Evolutionary conservation across 2,113 vertebrate genomes (phyloP).

Genomic region (Galbula dea): DNA sequence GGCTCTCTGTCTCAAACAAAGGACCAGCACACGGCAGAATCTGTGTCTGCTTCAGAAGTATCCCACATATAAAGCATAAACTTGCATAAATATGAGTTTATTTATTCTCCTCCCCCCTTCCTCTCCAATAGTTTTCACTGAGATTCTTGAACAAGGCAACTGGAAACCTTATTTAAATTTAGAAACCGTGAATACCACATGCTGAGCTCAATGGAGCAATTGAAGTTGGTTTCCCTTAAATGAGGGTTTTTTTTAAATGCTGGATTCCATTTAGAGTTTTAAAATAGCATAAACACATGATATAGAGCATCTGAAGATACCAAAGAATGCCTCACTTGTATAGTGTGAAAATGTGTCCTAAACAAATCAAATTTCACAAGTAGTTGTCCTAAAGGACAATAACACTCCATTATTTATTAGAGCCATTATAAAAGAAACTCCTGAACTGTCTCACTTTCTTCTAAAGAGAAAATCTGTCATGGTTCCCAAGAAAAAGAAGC

Average conservation of each 20-base stretch:
- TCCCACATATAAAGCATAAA: not conserved
- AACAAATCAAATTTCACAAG: conserved; percentile 63
- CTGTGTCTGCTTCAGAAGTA: not conserved
- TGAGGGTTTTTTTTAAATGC: conserved; percentile 34
- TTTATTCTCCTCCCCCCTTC: not conserved
- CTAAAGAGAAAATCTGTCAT: conserved; percentile 66
- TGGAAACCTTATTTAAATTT: conserved; percentile 73
- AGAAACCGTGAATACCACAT: conserved; percentile 43
- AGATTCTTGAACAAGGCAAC: conserved; percentile 55
- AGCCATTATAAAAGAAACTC: conserved; percentile 66
- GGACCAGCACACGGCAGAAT: not conserved
- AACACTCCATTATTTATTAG: conserved; percentile 73
- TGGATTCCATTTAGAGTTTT: not conserved
- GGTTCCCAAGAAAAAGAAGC: conserved; percentile 71
- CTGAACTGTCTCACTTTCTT: conserved; percentile 37
- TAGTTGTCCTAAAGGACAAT: conserved; percentile 47
- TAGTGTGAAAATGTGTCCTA: conserved; percentile 58
- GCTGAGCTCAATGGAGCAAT: conserved; percentile 64
- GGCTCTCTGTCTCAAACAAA: not conserved
- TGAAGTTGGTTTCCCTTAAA: conserved; percentile 52
- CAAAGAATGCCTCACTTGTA: not conserved
- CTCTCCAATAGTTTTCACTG: not conserved
- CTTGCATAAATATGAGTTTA: not conserved
- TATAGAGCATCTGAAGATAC: not conserved
- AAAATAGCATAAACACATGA: not conserved